Base-by-base conservation (phyloP, 2,888 invertebrate species). In the Drosophila picticornis region DNA sequence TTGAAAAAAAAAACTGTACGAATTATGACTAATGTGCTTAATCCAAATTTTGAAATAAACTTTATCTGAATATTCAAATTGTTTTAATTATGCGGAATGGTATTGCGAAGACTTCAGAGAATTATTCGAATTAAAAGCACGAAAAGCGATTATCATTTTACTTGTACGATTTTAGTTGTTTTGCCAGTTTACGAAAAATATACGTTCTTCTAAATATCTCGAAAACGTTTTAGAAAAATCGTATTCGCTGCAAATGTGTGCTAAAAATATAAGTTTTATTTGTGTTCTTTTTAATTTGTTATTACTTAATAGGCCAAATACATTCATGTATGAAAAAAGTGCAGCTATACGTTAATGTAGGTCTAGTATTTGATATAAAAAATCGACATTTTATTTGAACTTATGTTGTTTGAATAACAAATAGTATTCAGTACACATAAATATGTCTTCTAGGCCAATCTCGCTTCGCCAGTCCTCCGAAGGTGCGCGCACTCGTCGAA, bases 21-120 rank as follows among this genome's bases (percentile, higher is more conserved):
- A 57, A 22, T 19, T 43, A 22, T 43, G 57, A 31, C 43, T 25
- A 43, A 43, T 29, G 16, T 57, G 57, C 29, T 57, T 43, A 31
- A 57, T 43, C 29, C 43, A 57, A 57, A 57, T 57, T 57, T 57
- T 57, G 10, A 43, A 57, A 57, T 57, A 43, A 57, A 57, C 57
- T 57, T 57, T 43, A 57, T 46, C 31, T 31, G 16, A 38, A 16
- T n/a, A 57, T 10, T 16, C 27, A 3, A 40, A 16, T 5, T 57
- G 57, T 31, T 46, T 43, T 4, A 27, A 1, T 55, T 4, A 16
- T 19, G 9, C 10, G 25, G 31, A 52, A 11, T 36, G 19, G 22
- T 32, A 5, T 32, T 22, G 46, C 9, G 16, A 2, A 46, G 22
- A 22, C 22, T 22, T 46, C 22, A 5, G 43, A 43, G 0, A 5